Conservation (phyloP, 2,797 vertebrate genomes). For the Diglossa cyanea region DNA sequence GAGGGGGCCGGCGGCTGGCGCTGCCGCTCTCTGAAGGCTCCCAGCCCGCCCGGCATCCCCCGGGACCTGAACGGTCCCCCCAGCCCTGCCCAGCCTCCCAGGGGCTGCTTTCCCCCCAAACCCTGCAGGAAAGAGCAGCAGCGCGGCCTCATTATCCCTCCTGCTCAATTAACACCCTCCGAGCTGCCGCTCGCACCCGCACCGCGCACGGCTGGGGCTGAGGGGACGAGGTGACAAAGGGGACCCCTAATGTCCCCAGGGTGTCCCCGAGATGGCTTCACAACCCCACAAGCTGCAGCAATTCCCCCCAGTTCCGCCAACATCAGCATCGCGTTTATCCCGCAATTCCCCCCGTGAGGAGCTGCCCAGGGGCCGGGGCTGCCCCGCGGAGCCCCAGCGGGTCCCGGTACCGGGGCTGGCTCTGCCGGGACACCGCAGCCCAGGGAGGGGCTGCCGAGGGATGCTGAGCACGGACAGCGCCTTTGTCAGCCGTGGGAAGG, state of each 20-base stretch:
- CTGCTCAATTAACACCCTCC: background rate
- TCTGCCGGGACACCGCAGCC: background rate
- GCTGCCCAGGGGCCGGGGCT: background rate
- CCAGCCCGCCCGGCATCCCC: background rate
- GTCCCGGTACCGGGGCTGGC: background rate
- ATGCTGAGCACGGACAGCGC: background rate
- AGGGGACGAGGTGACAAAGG: background rate
- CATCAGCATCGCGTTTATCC: background rate
- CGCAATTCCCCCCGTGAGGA: rapidly evolving
- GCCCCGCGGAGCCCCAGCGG: rapidly evolving
- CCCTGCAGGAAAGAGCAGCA: background rate
- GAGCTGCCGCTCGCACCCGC: background rate
- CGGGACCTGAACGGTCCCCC: background rate
- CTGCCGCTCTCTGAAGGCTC: background rate
- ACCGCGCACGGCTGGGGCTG: rapidly evolving
- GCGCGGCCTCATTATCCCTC: background rate
- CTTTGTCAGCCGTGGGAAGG: background rate
- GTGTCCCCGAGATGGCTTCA: background rate
- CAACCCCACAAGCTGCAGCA: rapidly evolving
- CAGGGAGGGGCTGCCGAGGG: rapidly evolving
- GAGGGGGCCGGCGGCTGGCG: constrained; percentile 19
- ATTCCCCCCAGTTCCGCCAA: background rate
- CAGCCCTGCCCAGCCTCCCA: background rate
- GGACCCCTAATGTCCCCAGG: background rate
- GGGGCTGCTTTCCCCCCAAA: background rate